Evolutionary conservation across 2,113 vertebrate species (phyloP), one percentile per base, ranked within the genome.

Genomic region (Ailurus styani): DNA sequence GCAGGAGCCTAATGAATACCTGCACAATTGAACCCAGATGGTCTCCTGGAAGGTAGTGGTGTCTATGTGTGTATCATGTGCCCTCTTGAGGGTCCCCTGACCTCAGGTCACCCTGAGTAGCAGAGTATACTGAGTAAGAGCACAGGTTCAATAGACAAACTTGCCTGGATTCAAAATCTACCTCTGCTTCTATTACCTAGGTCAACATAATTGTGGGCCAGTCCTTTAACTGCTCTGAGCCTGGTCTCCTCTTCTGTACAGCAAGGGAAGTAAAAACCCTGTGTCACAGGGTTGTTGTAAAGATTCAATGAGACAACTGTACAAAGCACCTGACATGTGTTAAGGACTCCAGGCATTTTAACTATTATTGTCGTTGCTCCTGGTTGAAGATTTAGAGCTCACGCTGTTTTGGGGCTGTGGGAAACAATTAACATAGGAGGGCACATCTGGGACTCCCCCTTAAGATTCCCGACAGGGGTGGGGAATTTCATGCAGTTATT

Each of bases 401-500:
- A 72, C 1, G 34, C 29, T 77, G 45, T 85, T 91, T 85, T 3
- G 1, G 70, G 84, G 60, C 17, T 82, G 9, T 12, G 42, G 68
- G 70, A 25, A 91, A 45, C 55, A 84, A 70, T 57, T 95, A 37
- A 93, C 17, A n/a, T 6, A 90, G 90, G 27, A 95, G 12, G 94
- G n/a, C 70, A 81, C 34, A 96, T 90, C 29, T 93, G 92, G 92
- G 92, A 25, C 87, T 85, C 68, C 64, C 95, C 57, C 83, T 92
- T 81, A 79, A 96, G 81, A 95, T 95, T 92, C 47, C 92, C 3
- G 0, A 95, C 64, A 84, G 77, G 62, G 81, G 47, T 93, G 86
- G 91, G 89, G 70, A 93, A 93, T 97, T 97, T 97, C 84, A 93
- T 7, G 12, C 15, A 94, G 85, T 85, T 95, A 97, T 97, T 97